A percentile compares a stretch with the other conserved stretches of the same genome.
phyloP scores from a whole-genome alignment of 2,113 vertebrate species.

The Willisornis vidua region DNA sequence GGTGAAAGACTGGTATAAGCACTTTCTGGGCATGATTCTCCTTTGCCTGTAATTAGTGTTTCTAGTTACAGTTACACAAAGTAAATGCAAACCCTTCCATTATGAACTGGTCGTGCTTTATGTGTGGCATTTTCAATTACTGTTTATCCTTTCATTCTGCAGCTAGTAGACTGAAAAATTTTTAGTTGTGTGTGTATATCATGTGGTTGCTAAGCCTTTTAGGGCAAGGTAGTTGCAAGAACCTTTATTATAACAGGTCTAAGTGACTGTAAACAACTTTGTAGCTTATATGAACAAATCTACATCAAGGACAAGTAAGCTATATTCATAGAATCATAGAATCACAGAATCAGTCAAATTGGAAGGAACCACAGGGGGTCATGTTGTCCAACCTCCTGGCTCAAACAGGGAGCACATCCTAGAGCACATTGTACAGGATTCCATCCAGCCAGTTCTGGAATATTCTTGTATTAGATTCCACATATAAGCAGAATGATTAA shows the following conservation, averaged over 20 bases:
- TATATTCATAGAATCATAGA: neutral
- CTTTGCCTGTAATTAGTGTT: neutral
- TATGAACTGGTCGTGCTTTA: neutral
- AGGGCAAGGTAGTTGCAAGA: neutral
- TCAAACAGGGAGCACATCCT: neutral
- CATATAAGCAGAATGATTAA: neutral
- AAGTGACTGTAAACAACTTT: neutral
- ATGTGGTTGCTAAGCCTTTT: neutral
- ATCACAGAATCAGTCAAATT: neutral
- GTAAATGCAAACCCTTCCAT: neutral
- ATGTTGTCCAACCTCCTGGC: neutral
- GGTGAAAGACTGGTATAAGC: neutral
- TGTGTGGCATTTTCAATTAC: neutral
- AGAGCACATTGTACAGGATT: neutral
- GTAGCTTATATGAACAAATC: neutral
- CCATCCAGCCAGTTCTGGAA: neutral
- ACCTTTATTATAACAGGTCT: neutral
- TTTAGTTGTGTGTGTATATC: neutral
- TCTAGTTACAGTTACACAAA: neutral
- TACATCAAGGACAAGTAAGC: neutral
- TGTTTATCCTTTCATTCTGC: conserved; percentile 2
- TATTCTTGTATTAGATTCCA: neutral
- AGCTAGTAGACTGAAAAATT: neutral
- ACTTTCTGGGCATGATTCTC: neutral
- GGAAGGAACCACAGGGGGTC: neutral